Evolutionary conservation across 53 echinoderm and acorn worm species (phyloP).

Genomic region (Glandiceps talaboti): DNA sequence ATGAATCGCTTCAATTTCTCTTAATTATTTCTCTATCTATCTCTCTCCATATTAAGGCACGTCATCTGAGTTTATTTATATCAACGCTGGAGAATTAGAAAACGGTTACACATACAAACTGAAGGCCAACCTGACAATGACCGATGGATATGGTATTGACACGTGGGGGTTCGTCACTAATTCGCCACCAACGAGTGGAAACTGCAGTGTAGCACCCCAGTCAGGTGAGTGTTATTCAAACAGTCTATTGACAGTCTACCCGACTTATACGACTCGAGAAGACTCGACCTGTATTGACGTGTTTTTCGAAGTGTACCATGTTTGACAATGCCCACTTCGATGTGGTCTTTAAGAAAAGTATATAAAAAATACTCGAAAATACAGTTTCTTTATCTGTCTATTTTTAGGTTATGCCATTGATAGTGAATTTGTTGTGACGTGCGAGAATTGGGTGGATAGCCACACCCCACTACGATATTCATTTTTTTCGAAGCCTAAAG

Average conservation of each 20-base stretch:
- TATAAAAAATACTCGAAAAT: too few relatives aligned
- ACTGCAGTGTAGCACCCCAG: neutral
- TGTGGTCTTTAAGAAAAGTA: too few relatives aligned
- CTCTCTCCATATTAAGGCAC: too few relatives aligned
- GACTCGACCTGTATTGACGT: too few relatives aligned
- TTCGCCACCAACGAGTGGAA: neutral
- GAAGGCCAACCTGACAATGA: neutral
- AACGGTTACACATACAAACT: neutral
- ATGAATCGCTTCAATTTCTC: too few relatives aligned
- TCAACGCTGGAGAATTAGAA: neutral
- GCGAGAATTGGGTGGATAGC: slow-evolving; percentile 35
- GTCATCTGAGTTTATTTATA: neutral
- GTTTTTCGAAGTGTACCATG: too few relatives aligned
- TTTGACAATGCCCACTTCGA: too few relatives aligned
- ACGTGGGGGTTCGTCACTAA: neutral
- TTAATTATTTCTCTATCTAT: too few relatives aligned
- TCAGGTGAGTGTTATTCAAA: too few relatives aligned
- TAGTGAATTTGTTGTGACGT: slow-evolving; percentile 33
- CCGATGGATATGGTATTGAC: neutral
- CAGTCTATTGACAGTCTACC: too few relatives aligned
- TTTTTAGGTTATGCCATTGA: slow-evolving; percentile 31
- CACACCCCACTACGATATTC: slow-evolving; percentile 36
- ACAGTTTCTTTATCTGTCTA: too few relatives aligned
- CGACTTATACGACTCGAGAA: too few relatives aligned
- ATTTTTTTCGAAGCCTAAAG: slow-evolving; percentile 7